A percentile compares a stretch with the other conserved stretches of the same genome.
phyloP scores from a whole-genome alignment of 1,140 invertebrate species.

The Leptinotarsa defecta region DNA sequence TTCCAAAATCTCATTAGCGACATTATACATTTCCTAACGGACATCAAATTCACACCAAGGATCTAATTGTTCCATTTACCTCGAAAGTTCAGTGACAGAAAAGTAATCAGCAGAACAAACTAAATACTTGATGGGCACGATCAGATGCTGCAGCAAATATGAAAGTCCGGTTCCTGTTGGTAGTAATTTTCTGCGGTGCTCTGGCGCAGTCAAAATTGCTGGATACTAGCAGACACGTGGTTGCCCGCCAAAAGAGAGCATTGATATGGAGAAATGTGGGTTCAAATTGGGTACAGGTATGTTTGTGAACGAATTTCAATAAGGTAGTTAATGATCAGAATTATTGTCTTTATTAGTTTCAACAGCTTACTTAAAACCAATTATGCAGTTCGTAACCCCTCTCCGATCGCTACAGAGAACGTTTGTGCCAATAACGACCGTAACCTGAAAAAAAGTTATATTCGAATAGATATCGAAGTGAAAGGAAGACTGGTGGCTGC shows the following conservation, averaged over 20 bases:
- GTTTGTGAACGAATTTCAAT: background rate
- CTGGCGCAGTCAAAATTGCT: slow-evolving; percentile 20
- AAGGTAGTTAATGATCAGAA: too few relatives aligned
- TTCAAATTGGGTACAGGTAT: slow-evolving; percentile 51
- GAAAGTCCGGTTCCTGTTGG: background rate
- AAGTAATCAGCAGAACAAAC: background rate
- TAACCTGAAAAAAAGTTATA: too few relatives aligned
- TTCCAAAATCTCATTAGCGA: too few relatives aligned
- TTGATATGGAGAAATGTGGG: slow-evolving; percentile 47
- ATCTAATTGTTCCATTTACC: background rate
- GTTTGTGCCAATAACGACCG: too few relatives aligned
- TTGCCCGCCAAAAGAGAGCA: slow-evolving; percentile 43
- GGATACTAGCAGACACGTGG: slow-evolving; percentile 42
- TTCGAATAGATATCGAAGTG: too few relatives aligned
- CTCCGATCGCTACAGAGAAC: too few relatives aligned
- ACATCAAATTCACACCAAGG: background rate
- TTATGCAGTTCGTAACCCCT: too few relatives aligned
- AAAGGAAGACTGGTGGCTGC: too few relatives aligned
- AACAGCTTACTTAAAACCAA: too few relatives aligned
- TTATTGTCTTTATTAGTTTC: too few relatives aligned
- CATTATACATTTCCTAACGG: background rate
- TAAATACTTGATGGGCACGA: background rate
- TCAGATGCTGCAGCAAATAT: background rate
- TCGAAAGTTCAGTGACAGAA: background rate
- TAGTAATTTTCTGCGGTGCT: background rate